A percentile compares a stretch with the other conserved stretches of the same genome.
Evolutionary conservation across 2,888 invertebrate genomes (phyloP).

Genomic region (Nomada lathburiana): DNA sequence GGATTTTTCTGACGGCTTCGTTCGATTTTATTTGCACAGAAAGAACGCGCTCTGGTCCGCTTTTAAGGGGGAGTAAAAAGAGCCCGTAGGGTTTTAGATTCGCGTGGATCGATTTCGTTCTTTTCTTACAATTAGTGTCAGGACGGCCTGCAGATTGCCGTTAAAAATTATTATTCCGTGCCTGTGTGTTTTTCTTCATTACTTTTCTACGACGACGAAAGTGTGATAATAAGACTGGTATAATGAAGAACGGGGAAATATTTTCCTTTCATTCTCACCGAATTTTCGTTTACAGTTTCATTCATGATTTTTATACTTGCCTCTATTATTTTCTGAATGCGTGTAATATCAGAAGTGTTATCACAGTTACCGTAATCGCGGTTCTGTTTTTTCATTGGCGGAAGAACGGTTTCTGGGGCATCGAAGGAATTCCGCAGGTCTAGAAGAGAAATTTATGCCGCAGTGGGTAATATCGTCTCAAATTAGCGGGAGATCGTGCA

Average conservation of each 20-base stretch:
- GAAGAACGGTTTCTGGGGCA: not conserved
- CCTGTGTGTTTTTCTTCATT: no score
- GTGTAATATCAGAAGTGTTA: not conserved
- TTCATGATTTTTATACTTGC: not conserved
- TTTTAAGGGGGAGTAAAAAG: constrained; percentile 23
- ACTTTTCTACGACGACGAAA: no score
- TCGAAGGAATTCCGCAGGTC: constrained; percentile 35
- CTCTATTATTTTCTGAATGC: no score
- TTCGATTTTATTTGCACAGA: constrained; percentile 41
- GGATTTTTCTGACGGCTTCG: constrained; percentile 18
- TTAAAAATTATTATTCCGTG: not conserved
- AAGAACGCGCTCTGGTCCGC: constrained; percentile 10
- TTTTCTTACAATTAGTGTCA: not conserved
- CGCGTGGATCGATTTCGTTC: not conserved
- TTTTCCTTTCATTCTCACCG: no score
- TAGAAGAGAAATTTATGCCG: constrained; percentile 43
- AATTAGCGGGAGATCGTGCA: constrained; percentile 54
- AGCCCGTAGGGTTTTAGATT: constrained; percentile 10
- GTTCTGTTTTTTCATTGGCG: no score
- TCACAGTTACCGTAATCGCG: not conserved
- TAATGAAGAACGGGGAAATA: no score
- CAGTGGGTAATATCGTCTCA: constrained; percentile 48
- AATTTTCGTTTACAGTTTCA: not conserved
- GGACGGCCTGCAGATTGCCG: no score
- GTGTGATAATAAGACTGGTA: no score